phyloP scores from a whole-genome alignment of 2,888 invertebrate genomes.

The Stomorhina lunata region DNA sequence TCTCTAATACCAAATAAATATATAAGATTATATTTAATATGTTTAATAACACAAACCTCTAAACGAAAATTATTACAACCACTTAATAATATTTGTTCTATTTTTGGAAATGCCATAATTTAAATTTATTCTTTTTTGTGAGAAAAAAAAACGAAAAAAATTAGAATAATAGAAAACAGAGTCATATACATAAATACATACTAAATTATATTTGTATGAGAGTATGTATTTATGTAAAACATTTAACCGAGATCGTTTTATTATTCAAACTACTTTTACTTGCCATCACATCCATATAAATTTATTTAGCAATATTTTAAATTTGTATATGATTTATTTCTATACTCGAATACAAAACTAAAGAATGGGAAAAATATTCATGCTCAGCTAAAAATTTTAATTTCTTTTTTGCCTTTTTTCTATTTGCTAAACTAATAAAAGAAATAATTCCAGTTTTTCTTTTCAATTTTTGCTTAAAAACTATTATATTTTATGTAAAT shows the following conservation, averaged over 20 bases:
- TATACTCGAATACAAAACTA: neutral
- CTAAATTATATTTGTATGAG: neutral
- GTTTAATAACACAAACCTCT: neutral
- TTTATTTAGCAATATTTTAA: conserved; percentile 40
- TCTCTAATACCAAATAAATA: neutral
- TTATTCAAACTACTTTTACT: conserved; percentile 33
- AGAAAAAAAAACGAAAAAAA: neutral
- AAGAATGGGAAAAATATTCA: conserved; percentile 19
- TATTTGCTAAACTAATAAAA: conserved; percentile 57
- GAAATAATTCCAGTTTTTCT: conserved; percentile 44
- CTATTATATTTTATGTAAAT: conserved; percentile 65
- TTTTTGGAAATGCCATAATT: neutral
- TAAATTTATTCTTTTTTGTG: neutral
- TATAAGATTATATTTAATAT: neutral
- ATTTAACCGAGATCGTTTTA: conserved; percentile 21
- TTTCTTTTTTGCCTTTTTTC: conserved; percentile 45
- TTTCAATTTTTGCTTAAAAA: conserved; percentile 54
- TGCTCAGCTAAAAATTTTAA: conserved; percentile 58
- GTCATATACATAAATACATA: neutral
- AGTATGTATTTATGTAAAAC: neutral
- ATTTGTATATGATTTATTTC: conserved; percentile 51
- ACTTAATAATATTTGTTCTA: neutral
- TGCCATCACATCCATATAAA: neutral
- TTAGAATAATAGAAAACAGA: neutral
- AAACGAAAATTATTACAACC: neutral